These are phyloP conservation scores for Nicator chloris DNA, from an alignment of 2,113 vertebrate species.

Conservation along the genomic window DNA sequence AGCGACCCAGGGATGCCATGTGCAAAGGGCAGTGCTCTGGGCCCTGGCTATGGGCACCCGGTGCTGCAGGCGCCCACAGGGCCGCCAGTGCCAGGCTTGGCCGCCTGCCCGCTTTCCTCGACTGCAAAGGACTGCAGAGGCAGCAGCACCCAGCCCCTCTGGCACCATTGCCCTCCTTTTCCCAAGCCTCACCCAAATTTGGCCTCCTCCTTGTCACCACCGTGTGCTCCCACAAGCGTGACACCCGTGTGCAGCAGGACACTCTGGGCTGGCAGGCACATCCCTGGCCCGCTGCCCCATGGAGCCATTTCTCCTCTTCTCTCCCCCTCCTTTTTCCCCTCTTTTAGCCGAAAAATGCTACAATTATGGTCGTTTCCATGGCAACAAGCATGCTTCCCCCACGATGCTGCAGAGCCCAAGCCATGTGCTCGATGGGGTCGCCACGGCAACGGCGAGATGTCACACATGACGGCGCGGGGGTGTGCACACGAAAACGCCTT, in stretches of 20 bases:
- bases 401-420: slow-evolving; percentile 64
- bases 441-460: slow-evolving; percentile 70
- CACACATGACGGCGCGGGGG: slow-evolving; percentile 40
- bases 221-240: fast-evolving
- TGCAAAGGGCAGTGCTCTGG: fast-evolving
- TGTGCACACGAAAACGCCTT: background rate
- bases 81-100: background rate
- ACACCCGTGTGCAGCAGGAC: background rate
- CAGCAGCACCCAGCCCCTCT: background rate
- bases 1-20: fast-evolving
- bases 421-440: slow-evolving; percentile 71
- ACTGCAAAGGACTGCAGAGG: slow-evolving; percentile 44
- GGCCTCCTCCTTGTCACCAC: background rate
- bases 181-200: background rate
- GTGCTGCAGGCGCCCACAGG: background rate
- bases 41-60: background rate
- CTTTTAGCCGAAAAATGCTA: slow-evolving; percentile 39
- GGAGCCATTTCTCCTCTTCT: background rate
- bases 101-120: background rate
- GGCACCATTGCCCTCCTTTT: background rate
- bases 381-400: slow-evolving; percentile 72
- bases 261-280: fast-evolving
- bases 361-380: slow-evolving; percentile 62
- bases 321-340: background rate
- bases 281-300: background rate